Conservation (phyloP, 1,140 invertebrate genomes). For the Venustaconcha ellipsiformis region DNA sequence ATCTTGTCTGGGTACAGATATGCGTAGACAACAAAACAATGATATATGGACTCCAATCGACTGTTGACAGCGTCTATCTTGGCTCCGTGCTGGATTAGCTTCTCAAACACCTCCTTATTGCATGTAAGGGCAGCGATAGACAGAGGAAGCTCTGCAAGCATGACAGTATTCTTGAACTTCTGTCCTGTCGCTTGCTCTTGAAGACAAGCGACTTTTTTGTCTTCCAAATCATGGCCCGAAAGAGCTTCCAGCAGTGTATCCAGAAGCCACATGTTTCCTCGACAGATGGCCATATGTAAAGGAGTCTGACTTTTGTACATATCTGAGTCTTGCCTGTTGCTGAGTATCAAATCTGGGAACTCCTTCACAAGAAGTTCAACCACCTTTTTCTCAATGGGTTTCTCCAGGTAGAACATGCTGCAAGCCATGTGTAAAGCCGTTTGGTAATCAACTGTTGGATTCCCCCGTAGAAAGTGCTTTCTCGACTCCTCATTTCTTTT, state of each 20-base stretch:
- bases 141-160: conserved; percentile 55
- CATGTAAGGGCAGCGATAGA: conserved; percentile 47
- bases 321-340: conserved; percentile 16
- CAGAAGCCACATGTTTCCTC: conserved; percentile 39
- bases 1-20: conserved; percentile 46
- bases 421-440: too few relatives aligned
- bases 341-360: conserved; percentile 30
- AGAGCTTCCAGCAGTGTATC: conserved; percentile 3
- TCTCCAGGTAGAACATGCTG: too few relatives aligned
- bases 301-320: conserved; percentile 47
- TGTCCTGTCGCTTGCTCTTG: conserved; percentile 35
- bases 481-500: too few relatives aligned
- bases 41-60: conserved; percentile 4
- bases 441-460: too few relatives aligned
- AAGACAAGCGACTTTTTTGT: conserved; percentile 22
- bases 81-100: conserved; percentile 35
- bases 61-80: conserved; percentile 32
- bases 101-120: conserved; percentile 37
- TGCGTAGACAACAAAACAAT: conserved; percentile 3
- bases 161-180: conserved; percentile 46
- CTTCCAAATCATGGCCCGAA: neutral
- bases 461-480: too few relatives aligned
- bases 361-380: conserved; percentile 20
- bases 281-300: conserved; percentile 48
- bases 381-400: conserved; percentile 14